Conservation (phyloP, 2,113 vertebrate species). For the pig (Sus scrofa) region DNA sequence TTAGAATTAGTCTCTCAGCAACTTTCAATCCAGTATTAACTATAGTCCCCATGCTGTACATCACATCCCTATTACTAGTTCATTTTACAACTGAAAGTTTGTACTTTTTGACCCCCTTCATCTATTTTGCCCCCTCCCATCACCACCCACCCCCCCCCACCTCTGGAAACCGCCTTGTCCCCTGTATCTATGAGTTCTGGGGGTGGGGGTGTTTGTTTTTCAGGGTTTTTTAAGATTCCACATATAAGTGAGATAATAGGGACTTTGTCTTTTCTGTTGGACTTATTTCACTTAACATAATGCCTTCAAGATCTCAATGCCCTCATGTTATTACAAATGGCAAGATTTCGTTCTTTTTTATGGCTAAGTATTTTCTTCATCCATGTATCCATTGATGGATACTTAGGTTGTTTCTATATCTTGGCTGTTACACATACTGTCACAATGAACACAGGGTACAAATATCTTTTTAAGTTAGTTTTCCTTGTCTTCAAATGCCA, state of each 20-base stretch:
- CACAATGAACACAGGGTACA: no score
- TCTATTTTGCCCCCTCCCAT: background rate
- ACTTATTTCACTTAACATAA: background rate
- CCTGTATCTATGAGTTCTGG: background rate
- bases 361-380: background rate
- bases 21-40: background rate
- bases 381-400: background rate
- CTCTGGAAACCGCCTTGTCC: background rate
- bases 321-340: background rate
- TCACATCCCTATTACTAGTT: background rate
- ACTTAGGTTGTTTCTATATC: background rate
- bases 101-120: background rate
- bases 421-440: background rate
- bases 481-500: background rate
- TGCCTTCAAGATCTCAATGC: background rate
- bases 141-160: no score
- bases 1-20: background rate
- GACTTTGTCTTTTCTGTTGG: background rate
- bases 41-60: background rate
- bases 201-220: no score
- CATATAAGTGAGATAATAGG: background rate
- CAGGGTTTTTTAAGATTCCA: background rate
- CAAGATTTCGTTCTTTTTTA: background rate
- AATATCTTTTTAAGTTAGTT: background rate
- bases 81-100: background rate